Percentiles rank a stretch among this genome's conserved stretches.
Conservation (phyloP, 2,888 invertebrate species). For the Tinea pellionella region DNA sequence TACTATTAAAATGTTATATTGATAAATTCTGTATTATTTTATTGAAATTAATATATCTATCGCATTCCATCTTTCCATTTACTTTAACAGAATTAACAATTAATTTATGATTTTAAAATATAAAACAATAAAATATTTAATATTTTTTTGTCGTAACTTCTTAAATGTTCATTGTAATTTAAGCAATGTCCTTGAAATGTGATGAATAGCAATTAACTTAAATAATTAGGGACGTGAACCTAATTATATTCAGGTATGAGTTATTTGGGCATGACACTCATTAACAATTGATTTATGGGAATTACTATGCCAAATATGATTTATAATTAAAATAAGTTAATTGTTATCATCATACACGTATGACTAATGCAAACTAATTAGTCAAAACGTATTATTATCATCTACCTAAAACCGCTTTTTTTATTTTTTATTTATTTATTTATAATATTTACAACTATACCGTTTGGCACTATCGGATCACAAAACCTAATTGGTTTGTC, state of each 20-base stretch:
- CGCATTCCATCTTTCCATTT: too few species aligned
- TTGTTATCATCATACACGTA: not conserved
- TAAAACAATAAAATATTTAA: too few species aligned
- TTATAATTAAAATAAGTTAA: not conserved
- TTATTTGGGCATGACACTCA: not conserved
- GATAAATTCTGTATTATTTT: too few species aligned
- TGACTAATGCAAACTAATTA: not conserved
- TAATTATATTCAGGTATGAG: not conserved
- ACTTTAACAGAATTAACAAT: too few species aligned
- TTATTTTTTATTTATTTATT: too few species aligned
- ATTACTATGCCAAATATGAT: not conserved
- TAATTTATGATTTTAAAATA: too few species aligned
- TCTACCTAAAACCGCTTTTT: not conserved
- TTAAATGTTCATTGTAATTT: not conserved
- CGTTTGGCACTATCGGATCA: too few species aligned
- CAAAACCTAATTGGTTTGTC: too few species aligned
- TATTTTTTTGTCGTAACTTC: too few species aligned
- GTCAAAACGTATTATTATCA: not conserved
- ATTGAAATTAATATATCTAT: too few species aligned
- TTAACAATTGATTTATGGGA: not conserved
- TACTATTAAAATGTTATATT: too few species aligned
- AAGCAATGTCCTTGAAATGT: not conserved
- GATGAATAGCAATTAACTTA: not conserved
- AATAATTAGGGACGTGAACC: not conserved
- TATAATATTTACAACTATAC: too few species aligned